Conservation (phyloP, 2,888 invertebrate genomes). For the Xylota sylvarum region DNA sequence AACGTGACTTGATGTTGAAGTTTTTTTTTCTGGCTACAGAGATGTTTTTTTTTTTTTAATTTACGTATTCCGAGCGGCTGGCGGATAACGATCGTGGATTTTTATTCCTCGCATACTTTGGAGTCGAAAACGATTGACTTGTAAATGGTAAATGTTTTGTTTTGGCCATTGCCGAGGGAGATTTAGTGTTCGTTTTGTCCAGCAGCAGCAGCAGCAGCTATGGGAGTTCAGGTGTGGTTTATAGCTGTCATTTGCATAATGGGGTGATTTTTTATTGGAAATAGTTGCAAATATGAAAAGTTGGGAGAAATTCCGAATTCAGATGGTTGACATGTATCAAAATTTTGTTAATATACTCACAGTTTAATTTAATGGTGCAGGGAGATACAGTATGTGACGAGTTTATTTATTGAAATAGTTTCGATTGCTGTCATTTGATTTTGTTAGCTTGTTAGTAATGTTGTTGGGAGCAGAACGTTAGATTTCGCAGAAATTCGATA, state of each 20-base stretch:
- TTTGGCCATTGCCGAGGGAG: slow-evolving; percentile 20
- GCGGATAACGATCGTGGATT: slow-evolving; percentile 28
- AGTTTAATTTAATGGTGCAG: slow-evolving; percentile 18
- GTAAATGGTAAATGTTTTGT: slow-evolving; percentile 35
- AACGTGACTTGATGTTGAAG: slow-evolving; percentile 58
- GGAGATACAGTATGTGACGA: slow-evolving; percentile 33
- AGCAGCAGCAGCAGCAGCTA: slow-evolving; percentile 22
- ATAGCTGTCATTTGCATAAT: slow-evolving; percentile 61
- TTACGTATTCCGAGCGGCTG: slow-evolving; percentile 29
- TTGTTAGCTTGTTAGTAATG: not conserved
- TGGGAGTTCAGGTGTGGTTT: slow-evolving; percentile 56
- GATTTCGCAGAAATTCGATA: not conserved
- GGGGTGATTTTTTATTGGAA: slow-evolving; percentile 52
- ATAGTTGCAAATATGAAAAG: slow-evolving; percentile 43
- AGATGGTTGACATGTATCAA: slow-evolving; percentile 12
- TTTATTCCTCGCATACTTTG: slow-evolving; percentile 35
- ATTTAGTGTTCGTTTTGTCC: slow-evolving; percentile 21
- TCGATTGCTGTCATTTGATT: slow-evolving; percentile 1
- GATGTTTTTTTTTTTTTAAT: not conserved
- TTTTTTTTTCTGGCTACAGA: not conserved
- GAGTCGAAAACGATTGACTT: slow-evolving; percentile 49
- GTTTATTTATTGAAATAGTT: slow-evolving; percentile 40
- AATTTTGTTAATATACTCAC: slow-evolving; percentile 5
- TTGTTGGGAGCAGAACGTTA: not conserved
- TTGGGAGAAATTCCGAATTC: slow-evolving; percentile 25